Evolutionary conservation across 1,140 invertebrate genomes (phyloP), one percentile per base, ranked within the genome.

Genomic region (Camponotus floridanus): DNA sequence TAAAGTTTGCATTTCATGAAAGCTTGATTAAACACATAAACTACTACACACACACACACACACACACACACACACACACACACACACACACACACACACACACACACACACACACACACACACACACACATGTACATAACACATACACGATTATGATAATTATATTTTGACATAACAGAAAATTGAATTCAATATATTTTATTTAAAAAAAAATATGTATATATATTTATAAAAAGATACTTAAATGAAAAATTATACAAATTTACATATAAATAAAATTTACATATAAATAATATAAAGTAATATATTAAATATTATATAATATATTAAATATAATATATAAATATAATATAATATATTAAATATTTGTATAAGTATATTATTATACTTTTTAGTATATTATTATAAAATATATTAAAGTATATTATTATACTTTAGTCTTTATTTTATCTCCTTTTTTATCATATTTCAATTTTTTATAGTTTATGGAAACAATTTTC

Each of bases 71-170:
- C 36, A 36, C 36, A 36, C 36, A 36, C 36, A 36, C 36, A 42
- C 8, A 42, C 4, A 51, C 48, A 51, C 15, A 51, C 48, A 51
- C 33, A 11, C 61, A 73, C 62, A 73, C 7, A 7, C 7, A 42
- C 3, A 42, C 13, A 45, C 9, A 45, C 8, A 42, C 8, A 42
- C 8, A 42, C 8, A 13, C 48, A 18, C 3, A 5, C 13, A 15
- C 15, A 48, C 36, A 39, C 36, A 39, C 36, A 45, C 9, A 45
- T 1, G 18, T 15, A 51, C 15, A 51, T 15, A 51, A 11, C 48
- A 62, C 62, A 73, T 42, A 1, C 7, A 45, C 6, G 8, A 73
- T 81, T 73, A 73, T 61, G 26, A 73, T 73, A 61, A 73, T 55
- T 61, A 4, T 13, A 68, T 31, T 31, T 71, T 8, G 0, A 15